Percentiles rank a stretch among this genome's conserved stretches.
Evolutionary conservation across 1,140 invertebrate species (phyloP).

Genomic region (Scaptomyza pallida): DNA sequence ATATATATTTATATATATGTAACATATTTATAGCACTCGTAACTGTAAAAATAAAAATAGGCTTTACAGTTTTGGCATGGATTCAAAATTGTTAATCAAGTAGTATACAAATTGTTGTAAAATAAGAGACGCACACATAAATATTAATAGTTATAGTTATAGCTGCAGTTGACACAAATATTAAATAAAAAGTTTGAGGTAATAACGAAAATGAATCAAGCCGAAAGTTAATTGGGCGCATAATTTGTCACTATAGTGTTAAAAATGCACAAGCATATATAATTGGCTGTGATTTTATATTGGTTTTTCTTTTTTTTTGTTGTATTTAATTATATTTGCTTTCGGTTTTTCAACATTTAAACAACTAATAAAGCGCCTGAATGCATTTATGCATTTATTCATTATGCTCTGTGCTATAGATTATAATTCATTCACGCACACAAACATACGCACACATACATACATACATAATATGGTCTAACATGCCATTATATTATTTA

Average conservation of each 20-base stretch:
- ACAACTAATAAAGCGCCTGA: constrained; percentile 72
- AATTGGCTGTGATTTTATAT: constrained; percentile 27
- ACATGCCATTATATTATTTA: constrained; percentile 43
- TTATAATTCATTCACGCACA: constrained; percentile 39
- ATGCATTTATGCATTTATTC: constrained; percentile 67
- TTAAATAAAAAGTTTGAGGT: constrained; percentile 23
- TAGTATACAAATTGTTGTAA: constrained; percentile 18
- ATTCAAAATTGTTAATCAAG: constrained; percentile 30
- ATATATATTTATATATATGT: constrained; percentile 25
- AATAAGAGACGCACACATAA: constrained; percentile 11
- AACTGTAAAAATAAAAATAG: constrained; percentile 34
- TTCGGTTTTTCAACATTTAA: constrained; percentile 59
- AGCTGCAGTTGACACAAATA: neutral
- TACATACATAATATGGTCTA: constrained; percentile 10
- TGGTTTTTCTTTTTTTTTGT: neutral
- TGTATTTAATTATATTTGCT: neutral
- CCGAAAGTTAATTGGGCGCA: constrained; percentile 39
- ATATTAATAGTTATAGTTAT: constrained; percentile 14
- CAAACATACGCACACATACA: constrained; percentile 24
- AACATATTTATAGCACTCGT: constrained; percentile 43
- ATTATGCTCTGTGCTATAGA: constrained; percentile 56
- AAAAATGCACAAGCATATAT: constrained; percentile 6
- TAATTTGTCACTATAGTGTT: constrained; percentile 27
- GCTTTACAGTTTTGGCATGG: constrained; percentile 61
- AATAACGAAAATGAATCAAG: constrained; percentile 44